A percentile compares a stretch with the other conserved stretches of the same genome.
phyloP scores from a whole-genome alignment of 2,888 invertebrate genomes.

The Sicus ferrugineus region DNA sequence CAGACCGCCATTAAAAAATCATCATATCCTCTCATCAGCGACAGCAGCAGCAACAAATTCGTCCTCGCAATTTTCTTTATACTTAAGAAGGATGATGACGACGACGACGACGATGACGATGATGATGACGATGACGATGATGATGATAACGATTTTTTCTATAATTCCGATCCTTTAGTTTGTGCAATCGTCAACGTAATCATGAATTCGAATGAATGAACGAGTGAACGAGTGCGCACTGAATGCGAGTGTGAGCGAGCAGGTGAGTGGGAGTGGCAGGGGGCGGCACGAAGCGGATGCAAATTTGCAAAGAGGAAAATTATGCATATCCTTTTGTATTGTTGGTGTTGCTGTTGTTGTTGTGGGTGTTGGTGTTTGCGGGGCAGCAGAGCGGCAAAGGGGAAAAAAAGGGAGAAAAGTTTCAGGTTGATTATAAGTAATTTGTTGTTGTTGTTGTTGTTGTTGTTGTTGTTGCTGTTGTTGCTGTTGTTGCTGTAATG shows the following conservation, averaged over 20 bases:
- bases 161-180: conserved; percentile 24
- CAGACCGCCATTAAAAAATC: conserved; percentile 44
- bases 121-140: neutral
- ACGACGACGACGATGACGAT: neutral
- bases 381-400: neutral
- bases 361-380: neutral
- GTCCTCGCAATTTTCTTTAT: conserved; percentile 32
- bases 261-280: neutral
- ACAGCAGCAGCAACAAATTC: conserved; percentile 31
- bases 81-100: neutral
- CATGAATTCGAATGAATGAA: conserved; percentile 8
- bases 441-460: conserved; percentile 30
- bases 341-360: conserved; percentile 29
- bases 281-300: conserved; percentile 11
- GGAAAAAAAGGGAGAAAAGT: neutral
- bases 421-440: conserved; percentile 37
- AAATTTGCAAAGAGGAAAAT: conserved; percentile 42
- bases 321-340: conserved; percentile 42
- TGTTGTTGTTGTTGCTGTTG: conserved; percentile 21
- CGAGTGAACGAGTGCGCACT: neutral
- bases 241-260: conserved; percentile 6
- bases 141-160: conserved; percentile 1
- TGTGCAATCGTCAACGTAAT: conserved; percentile 35
- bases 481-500: conserved; percentile 20
- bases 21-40: conserved; percentile 34